Evolutionary conservation across 2,888 invertebrate species (phyloP), one percentile per base, ranked within the genome.

Genomic region (Phymatocera aterrima): DNA sequence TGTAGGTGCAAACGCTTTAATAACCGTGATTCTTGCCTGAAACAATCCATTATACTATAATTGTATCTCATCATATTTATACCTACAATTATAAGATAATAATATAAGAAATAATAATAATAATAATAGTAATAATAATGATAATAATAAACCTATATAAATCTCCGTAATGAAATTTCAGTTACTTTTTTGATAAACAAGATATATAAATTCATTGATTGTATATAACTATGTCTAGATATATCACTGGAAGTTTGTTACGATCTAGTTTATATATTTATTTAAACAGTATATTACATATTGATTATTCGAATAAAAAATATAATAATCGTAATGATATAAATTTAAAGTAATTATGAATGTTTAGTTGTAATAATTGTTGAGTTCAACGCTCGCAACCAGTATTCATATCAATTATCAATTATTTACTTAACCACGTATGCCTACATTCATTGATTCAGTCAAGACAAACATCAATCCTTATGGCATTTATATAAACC

Each of bases 161-260:
- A 57, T 57, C 57, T 57, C 57, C 15, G 28, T 57, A 68, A 46
- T 15, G 24, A 68, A 68, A 43, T 68, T 46, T 68, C 43, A 68
- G 34, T 24, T 28, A 46, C n/a, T n/a, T n/a, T n/a, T 46, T 68
- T n/a, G 46, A 46, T 46, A 28, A 15, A 46, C 24, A 24, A 68
- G 34, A 46, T 68, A 68, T 68, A 40, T 46, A 68, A 18, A 64
- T 37, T 37, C n/a, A n/a, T 3, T 15, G 15, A 51, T n/a, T 15
- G 15, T 51, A 51, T 15, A 51, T 51, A 51, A 10, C 3, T 48
- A 48, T 8, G 3, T 28, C 21, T 24, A 24, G 24, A 51, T 48
- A 70, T 72, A 72, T 72, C 72, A 72, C 72, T 72, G 72, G 72
- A 48, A 72, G 51, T 51, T n/a, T 51, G 3, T 72, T 51, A 34